phyloP scores from a whole-genome alignment of 1,140 invertebrate species.

The Ganaspis sp. region DNA sequence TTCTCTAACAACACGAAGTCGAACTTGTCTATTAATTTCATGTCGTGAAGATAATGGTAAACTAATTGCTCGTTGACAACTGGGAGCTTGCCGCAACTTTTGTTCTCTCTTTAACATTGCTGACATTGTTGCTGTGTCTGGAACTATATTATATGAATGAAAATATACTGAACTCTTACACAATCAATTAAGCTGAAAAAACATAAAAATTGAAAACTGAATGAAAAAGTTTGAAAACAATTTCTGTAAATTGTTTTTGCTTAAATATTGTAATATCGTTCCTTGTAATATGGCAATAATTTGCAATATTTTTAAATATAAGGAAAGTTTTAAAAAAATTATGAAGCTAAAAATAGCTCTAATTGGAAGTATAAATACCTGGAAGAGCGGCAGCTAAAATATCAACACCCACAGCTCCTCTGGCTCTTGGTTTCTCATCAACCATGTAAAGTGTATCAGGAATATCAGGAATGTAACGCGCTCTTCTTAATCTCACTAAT shows the following conservation, averaged over 20 bases:
- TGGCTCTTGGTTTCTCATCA: slow-evolving; percentile 79
- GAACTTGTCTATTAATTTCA: slow-evolving; percentile 87
- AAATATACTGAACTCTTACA: slow-evolving; percentile 17
- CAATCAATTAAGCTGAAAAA: slow-evolving; percentile 15
- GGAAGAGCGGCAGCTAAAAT: slow-evolving; percentile 79
- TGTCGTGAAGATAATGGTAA: slow-evolving; percentile 86
- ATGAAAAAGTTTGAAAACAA: too few species aligned
- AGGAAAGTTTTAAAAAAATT: too few species aligned
- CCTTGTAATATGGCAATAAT: too few species aligned
- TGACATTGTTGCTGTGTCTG: slow-evolving; percentile 84
- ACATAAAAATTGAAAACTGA: too few species aligned
- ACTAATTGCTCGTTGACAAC: slow-evolving; percentile 85
- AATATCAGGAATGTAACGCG: slow-evolving; percentile 85
- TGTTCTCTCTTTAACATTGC: slow-evolving; percentile 91
- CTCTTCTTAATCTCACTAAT: slow-evolving; percentile 83
- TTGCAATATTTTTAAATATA: too few species aligned
- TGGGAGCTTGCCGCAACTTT: slow-evolving; percentile 87
- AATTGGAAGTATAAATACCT: too few species aligned
- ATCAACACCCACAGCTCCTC: slow-evolving; percentile 81
- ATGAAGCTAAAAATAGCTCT: background rate
- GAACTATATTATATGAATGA: slow-evolving; percentile 75
- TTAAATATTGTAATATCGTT: too few species aligned
- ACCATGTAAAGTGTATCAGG: slow-evolving; percentile 97
- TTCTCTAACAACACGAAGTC: slow-evolving; percentile 92
- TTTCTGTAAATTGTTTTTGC: too few species aligned